Percentiles rank a stretch among this genome's conserved stretches.
Conservation (phyloP, 1,140 invertebrate species). For the Cryptotermes secundus region DNA sequence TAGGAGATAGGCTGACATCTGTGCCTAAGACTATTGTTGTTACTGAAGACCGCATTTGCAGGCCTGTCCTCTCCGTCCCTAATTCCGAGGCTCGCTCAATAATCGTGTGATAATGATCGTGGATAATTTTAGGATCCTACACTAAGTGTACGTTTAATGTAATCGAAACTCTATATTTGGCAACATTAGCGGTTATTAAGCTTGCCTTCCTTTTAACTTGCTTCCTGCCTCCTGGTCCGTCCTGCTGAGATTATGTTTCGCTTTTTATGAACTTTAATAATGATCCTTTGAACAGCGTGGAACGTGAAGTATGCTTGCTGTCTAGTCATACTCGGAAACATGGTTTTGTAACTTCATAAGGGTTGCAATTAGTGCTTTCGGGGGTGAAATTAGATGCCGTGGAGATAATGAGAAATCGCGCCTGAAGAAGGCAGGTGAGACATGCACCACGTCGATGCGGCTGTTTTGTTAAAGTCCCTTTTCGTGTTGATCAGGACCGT, state of each 20-base stretch:
- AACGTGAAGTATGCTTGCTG: background rate
- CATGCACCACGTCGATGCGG: background rate
- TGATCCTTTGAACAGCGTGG: background rate
- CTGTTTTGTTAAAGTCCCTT: background rate
- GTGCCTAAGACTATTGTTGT: no score
- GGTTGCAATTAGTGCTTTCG: background rate
- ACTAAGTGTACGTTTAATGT: background rate
- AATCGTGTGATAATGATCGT: background rate
- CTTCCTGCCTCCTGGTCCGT: background rate
- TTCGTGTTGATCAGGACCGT: no score
- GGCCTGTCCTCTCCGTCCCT: no score
- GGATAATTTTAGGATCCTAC: background rate
- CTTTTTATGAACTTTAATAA: background rate
- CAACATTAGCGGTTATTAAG: background rate
- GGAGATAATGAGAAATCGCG: background rate
- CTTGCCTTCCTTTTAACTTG: background rate
- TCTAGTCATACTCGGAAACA: background rate
- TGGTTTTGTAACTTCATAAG: background rate
- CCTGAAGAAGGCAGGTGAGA: background rate
- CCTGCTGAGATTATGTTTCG: background rate
- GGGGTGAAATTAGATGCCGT: background rate
- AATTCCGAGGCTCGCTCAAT: background rate
- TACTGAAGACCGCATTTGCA: no score
- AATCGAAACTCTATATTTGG: background rate
- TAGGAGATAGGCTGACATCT: no score